Percentiles rank a stretch among this genome's conserved stretches.
Conservation (phyloP, 2,888 invertebrate genomes). For the Meliscaeva auricollis region DNA sequence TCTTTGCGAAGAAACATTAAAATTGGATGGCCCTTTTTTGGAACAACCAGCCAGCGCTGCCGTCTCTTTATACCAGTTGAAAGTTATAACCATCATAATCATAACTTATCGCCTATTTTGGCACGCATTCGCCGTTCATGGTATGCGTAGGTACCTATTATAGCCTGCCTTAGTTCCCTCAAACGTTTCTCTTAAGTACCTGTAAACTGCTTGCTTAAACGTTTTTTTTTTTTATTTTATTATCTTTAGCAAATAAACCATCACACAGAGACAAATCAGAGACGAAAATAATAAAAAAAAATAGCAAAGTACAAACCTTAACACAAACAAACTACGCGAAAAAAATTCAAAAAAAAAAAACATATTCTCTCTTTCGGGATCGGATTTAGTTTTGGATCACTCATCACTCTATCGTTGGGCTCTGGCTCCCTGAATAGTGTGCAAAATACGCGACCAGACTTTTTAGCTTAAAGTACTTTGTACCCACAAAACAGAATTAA, state of each 20-base stretch:
- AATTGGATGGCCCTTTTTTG: constrained; percentile 4
- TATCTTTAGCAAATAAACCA: constrained; percentile 66
- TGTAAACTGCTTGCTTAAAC: constrained; percentile 55
- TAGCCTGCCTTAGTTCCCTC: constrained; percentile 23
- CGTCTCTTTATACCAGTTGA: neutral
- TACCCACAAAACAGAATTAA: constrained; percentile 64
- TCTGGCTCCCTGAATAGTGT: constrained; percentile 44
- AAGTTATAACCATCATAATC: neutral
- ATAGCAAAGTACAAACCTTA: constrained; percentile 50
- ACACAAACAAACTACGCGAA: constrained; percentile 68
- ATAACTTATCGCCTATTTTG: constrained; percentile 10
- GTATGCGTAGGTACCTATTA: constrained; percentile 31
- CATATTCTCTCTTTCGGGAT: constrained; percentile 42
- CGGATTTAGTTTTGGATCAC: constrained; percentile 19
- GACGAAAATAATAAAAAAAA: constrained; percentile 17
- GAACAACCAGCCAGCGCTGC: no score
- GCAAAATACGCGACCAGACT: constrained; percentile 69
- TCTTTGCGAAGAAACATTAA: neutral
- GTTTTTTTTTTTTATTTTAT: constrained; percentile 50
- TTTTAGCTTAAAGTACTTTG: constrained; percentile 67
- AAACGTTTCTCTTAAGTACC: constrained; percentile 41
- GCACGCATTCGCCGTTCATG: constrained; percentile 4
- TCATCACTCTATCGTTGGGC: constrained; percentile 33
- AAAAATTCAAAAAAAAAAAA: constrained; percentile 21
- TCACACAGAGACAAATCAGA: constrained; percentile 33